Evolutionary conservation across 2,113 vertebrate genomes (phyloP).

Genomic region (Sciurus niger): DNA sequence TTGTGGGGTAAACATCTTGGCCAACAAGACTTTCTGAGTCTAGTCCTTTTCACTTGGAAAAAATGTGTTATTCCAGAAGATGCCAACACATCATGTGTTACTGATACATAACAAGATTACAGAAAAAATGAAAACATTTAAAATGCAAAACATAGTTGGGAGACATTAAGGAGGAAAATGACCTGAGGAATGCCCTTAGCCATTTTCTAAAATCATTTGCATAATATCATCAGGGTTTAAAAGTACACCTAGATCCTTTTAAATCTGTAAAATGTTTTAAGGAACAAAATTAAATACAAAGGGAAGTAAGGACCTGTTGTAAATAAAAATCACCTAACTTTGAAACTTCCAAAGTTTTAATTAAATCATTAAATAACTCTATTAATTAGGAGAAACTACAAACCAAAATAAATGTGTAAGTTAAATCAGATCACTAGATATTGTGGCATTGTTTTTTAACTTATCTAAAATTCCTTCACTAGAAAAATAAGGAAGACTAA

Average conservation of each 20-base stretch:
- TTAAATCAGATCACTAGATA: neutral
- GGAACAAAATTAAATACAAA: constrained; percentile 2
- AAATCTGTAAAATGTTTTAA: constrained; percentile 10
- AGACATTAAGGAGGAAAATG: constrained; percentile 45
- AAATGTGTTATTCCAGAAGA: constrained; percentile 76
- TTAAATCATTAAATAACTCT: neutral
- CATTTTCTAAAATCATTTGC: constrained; percentile 57
- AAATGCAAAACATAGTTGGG: constrained; percentile 74
- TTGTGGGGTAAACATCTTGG: constrained; percentile 59
- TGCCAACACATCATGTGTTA: constrained; percentile 68
- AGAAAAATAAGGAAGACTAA: constrained; percentile 17
- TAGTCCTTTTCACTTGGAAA: constrained; percentile 75
- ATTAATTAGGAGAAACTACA: constrained; percentile 51
- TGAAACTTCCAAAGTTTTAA: constrained; percentile 44
- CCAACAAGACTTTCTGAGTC: constrained; percentile 55
- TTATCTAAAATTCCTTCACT: constrained; percentile 2
- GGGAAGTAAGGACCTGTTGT: neutral
- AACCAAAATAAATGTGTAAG: neutral
- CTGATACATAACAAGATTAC: constrained; percentile 78
- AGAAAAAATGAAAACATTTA: constrained; percentile 69
- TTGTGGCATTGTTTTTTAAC: neutral
- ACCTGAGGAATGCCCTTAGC: constrained; percentile 3
- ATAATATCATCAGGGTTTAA: constrained; percentile 40
- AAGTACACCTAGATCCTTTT: constrained; percentile 12
- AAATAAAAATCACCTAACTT: constrained; percentile 36